Conservation (phyloP, 53 echinoderm and acorn worm species). For the Paracentrotus lividus region DNA sequence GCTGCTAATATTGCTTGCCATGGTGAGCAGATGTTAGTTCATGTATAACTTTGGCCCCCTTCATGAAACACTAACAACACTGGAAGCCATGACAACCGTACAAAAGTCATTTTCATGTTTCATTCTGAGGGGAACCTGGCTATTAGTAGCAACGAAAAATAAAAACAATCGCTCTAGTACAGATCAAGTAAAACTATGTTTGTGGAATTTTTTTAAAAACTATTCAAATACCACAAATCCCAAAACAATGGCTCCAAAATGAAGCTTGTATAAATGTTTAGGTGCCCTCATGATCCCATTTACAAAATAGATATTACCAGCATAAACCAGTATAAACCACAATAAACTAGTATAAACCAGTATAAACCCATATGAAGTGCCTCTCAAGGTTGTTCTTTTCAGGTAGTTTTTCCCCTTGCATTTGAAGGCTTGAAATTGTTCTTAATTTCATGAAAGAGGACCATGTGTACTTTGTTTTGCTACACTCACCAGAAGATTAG, state of each 20-base stretch:
- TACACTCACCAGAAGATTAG: conserved; percentile 10
- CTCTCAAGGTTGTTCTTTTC: background rate
- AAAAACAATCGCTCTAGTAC: too few species aligned
- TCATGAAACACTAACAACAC: conserved; percentile 33
- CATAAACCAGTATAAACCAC: too few species aligned
- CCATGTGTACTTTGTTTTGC: background rate
- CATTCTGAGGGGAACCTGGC: background rate
- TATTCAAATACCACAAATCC: background rate
- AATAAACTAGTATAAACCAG: background rate
- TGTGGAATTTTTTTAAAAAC: background rate
- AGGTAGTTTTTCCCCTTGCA: too few species aligned
- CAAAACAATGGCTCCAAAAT: background rate
- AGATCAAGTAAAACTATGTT: background rate
- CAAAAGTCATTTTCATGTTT: background rate
- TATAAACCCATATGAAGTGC: background rate
- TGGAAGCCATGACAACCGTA: background rate
- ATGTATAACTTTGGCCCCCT: background rate
- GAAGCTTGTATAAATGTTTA: background rate
- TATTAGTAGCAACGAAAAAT: background rate
- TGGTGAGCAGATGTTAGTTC: conserved; percentile 12
- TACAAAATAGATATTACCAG: too few species aligned
- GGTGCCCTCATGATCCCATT: background rate
- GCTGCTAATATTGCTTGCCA: background rate
- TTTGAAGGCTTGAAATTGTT: background rate
- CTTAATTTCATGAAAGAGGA: conserved; percentile 27